These are phyloP conservation scores for Odontamblyopus rebecca DNA, from an alignment of 2,797 vertebrate species.

Conservation along the genomic window DNA sequence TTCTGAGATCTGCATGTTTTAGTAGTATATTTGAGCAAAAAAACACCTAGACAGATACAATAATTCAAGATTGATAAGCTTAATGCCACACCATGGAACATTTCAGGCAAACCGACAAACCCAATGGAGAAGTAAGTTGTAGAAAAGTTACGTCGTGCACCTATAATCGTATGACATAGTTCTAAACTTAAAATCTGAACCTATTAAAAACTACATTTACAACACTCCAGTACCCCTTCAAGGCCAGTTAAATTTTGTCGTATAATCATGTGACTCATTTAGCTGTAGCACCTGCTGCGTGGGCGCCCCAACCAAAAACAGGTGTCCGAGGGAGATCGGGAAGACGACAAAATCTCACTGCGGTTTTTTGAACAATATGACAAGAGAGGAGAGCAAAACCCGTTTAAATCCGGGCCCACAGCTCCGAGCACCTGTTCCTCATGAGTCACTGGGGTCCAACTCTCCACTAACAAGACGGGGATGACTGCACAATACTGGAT, in stretches of 20 bases:
- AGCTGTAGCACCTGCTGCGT: conserved; percentile 20
- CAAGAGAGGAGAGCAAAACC: conserved; percentile 6
- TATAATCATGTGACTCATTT: conserved; percentile 13
- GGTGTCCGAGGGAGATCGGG: conserved; percentile 4
- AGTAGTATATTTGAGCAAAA: neutral
- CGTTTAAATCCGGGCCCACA: conserved; percentile 4
- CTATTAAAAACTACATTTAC: neutral
- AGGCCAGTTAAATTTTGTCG: conserved; percentile 4
- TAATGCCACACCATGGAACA: neutral
- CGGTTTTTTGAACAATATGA: neutral
- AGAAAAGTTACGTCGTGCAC: neutral
- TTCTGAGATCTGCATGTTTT: neutral
- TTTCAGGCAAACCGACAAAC: neutral
- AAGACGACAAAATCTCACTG: neutral
- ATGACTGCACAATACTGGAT: conserved; percentile 63
- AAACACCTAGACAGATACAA: neutral
- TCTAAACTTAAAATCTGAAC: neutral
- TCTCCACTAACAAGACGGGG: conserved; percentile 33
- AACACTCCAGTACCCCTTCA: neutral
- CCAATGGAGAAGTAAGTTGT: neutral
- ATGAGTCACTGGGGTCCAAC: conserved; percentile 42
- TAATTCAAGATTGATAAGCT: neutral
- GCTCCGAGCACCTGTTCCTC: conserved; percentile 34
- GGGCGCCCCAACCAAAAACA: conserved; percentile 20
- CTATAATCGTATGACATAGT: neutral